Base-by-base conservation (phyloP, 2,888 invertebrate species). In the Acleris literana region DNA sequence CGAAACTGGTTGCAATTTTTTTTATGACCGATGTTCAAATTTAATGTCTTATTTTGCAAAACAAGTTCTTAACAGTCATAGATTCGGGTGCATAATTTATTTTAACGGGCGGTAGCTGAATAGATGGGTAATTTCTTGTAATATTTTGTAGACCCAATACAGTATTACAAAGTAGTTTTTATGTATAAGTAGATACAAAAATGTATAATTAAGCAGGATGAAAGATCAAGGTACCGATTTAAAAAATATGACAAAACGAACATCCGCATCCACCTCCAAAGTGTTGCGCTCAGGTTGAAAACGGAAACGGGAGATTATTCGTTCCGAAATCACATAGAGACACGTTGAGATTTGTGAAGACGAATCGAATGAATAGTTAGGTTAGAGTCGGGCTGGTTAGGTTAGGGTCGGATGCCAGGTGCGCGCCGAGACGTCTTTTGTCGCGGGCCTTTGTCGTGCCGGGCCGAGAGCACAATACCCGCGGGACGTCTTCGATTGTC, bases 401-500 rank as follows among this genome's bases (percentile, higher is more conserved):
- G 88, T 83, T 85, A 85, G 83, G 88, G 90, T 84, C 78, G 75
- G 69, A 76, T 22, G 85, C 92, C 92, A 92, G 92, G 92, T 92
- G 92, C 87, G 82, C 79, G 76, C 74, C 82, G 85, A 87, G 89
- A 85, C 90, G 86, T 78, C 84, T 82, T 87, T 88, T 88, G 86
- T 84, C 77, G 76, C 78, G 76, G 33, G 77, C 75, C 70, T 76
- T 80, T 81, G 77, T 77, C 74, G 73, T 68, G 68, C 76, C 71
- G 74, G 71, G 70, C 80, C 83, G 81, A 84, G 82, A 80, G 76
- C 79, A 91, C 90, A 92, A 92, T 86, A 79, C 83, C 85, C 81
- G 82, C 89, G 88, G 87, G 88, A 90, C 91, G 90, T 92, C 92
- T 92, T 91, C 90, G 83, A 87, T 90, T 92, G 90, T 91, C 83